Base-by-base conservation (phyloP, 2,797 vertebrate genomes). In the Peromyscus melanophrys region DNA sequence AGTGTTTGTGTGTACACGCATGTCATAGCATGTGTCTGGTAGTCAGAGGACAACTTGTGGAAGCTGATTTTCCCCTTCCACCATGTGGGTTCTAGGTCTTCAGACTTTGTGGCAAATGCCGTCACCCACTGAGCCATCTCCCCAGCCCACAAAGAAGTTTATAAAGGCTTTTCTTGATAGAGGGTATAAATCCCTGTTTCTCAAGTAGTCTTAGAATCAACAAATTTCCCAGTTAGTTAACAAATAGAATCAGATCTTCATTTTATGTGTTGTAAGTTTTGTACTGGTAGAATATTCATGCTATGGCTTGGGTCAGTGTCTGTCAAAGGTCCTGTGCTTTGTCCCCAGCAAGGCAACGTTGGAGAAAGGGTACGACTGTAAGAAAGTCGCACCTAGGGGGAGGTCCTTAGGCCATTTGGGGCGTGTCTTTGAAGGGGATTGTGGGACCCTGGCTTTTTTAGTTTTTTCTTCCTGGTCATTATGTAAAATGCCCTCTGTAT, bases 221-320 rank as follows among this genome's bases (percentile, higher is more conserved):
- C 93, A 92, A 17, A 40, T 92, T 87, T 34, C 59, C 67, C 59
- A 49, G 57, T 59, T 69, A 76, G 87, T 71, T 97, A 89, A 89
- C 21, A 86, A 97, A 92, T 69, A 14, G 27, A 96, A 86, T 76
- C 67, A 92, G 92, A 88, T 92, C 46, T 88, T 92, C 80, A 87
- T 55, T 87, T 87, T 27, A 82, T 6, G 43, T 40, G 69, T 17
- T 73, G 12, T 80, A 85, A 67, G 9, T 46, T 93, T 90, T 82
- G n/a, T 55, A 81, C 63, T 90, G 84, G 78, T 59, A 71, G 34
- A 88, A 85, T 89, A 92, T 46, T 77, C 84, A 59, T 37, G 40
- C 34, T 49, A 6, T 25, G 5, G 46, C 31, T 76, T 84, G 80
- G 29, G 19, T 77, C 75, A 67, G 34, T 31, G 57, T 46, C 40